A percentile compares a stretch with the other conserved stretches of the same genome.
phyloP scores from a whole-genome alignment of 2,113 vertebrate genomes.

The Oryzias celebensis region DNA sequence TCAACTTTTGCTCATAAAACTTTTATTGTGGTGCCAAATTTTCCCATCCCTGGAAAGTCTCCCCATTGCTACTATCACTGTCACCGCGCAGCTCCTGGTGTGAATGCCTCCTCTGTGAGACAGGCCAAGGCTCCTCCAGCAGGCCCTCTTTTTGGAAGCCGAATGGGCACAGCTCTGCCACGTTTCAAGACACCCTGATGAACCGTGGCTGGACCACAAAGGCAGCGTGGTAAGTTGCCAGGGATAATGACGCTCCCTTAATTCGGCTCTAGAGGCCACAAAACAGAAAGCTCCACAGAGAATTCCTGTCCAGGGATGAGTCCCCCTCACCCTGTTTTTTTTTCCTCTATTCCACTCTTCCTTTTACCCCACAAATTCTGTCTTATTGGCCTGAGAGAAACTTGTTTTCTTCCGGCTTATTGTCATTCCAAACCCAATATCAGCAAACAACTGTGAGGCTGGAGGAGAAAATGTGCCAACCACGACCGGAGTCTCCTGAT shows the following conservation, averaged over 20 bases:
- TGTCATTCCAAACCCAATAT: slow-evolving; percentile 74
- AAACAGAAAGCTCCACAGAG: slow-evolving; percentile 72
- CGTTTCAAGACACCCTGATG: slow-evolving; percentile 79
- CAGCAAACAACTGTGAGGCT: slow-evolving; percentile 71
- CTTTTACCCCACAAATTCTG: slow-evolving; percentile 18
- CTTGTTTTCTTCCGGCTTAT: slow-evolving; percentile 79
- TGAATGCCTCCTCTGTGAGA: slow-evolving; percentile 84
- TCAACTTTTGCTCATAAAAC: slow-evolving; percentile 10
- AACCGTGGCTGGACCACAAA: slow-evolving; percentile 79
- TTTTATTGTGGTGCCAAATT: not conserved
- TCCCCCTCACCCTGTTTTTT: slow-evolving; percentile 1
- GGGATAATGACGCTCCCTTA: slow-evolving; percentile 84
- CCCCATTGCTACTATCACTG: slow-evolving; percentile 30
- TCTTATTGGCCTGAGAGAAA: slow-evolving; percentile 47
- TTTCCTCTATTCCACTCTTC: slow-evolving; percentile 11
- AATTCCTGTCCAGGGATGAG: slow-evolving; percentile 70
- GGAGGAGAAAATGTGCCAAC: slow-evolving; percentile 53
- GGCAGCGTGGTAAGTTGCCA: slow-evolving; percentile 80
- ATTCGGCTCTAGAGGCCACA: slow-evolving; percentile 75
- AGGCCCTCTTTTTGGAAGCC: slow-evolving; percentile 78
- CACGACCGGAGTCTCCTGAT: slow-evolving; percentile 34
- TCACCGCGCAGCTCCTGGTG: slow-evolving; percentile 51
- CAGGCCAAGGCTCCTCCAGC: slow-evolving; percentile 86
- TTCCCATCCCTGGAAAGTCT: slow-evolving; percentile 52
- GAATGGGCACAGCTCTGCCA: slow-evolving; percentile 79